Conservation (phyloP, 2,113 vertebrate genomes). For the Cynocephalus volans region DNA sequence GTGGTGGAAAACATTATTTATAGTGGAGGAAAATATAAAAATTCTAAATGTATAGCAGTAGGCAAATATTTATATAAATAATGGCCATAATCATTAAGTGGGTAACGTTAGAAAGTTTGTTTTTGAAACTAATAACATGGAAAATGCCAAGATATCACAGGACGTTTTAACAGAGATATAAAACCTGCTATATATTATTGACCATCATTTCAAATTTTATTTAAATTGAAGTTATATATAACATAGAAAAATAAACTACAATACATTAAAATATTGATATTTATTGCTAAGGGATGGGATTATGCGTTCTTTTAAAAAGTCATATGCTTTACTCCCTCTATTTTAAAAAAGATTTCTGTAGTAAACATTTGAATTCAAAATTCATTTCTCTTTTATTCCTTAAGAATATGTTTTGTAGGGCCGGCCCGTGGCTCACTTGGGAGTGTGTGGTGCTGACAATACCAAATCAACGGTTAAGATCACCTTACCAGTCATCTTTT, state of each 20-base stretch:
- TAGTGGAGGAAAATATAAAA: not conserved
- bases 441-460: no score
- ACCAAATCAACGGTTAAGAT: no score
- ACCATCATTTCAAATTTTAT: not conserved
- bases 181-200: not conserved
- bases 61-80: not conserved
- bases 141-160: not conserved
- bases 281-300: not conserved
- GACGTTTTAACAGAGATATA: not conserved
- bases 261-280: not conserved
- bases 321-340: not conserved
- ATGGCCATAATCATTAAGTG: not conserved
- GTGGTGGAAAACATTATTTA: not conserved
- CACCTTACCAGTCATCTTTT: no score
- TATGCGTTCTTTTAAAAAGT: not conserved
- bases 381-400: not conserved
- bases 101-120: not conserved
- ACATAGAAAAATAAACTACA: not conserved
- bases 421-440: no score
- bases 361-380: not conserved
- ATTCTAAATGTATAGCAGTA: not conserved
- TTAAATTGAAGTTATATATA: constrained; percentile 7
- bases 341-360: not conserved
- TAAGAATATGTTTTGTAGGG: not conserved
- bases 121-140: not conserved